phyloP scores from a whole-genome alignment of 2,797 vertebrate genomes.

The Choloepus didactylus region DNA sequence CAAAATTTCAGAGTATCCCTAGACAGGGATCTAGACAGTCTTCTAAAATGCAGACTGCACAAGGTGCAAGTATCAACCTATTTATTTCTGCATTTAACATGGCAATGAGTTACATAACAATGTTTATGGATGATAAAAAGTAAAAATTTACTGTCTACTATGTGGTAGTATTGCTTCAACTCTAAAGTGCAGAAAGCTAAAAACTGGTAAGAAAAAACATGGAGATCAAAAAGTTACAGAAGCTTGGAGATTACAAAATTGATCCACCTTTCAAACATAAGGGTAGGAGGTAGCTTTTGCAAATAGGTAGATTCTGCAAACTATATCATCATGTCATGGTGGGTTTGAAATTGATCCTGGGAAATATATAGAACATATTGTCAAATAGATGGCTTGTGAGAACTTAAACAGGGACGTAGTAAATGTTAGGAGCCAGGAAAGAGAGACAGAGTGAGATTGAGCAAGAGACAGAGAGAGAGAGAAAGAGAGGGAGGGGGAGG shows the following conservation, averaged over 20 bases:
- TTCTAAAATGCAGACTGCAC: background rate
- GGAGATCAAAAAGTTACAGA: background rate
- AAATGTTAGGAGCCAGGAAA: background rate
- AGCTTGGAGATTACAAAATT: background rate
- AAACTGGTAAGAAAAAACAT: background rate
- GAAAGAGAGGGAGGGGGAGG: background rate
- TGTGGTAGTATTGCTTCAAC: background rate
- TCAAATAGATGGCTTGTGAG: background rate
- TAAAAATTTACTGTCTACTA: background rate
- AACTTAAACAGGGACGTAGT: background rate
- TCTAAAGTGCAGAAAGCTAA: background rate
- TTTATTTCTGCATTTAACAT: no score
- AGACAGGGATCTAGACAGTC: background rate
- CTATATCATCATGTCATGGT: background rate
- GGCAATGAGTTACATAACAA: background rate
- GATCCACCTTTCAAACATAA: background rate
- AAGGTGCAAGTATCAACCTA: background rate
- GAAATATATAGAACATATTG: background rate
- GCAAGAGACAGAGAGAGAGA: background rate
- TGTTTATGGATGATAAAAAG: background rate
- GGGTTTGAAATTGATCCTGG: background rate
- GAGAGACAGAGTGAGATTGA: background rate
- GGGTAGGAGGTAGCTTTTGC: background rate
- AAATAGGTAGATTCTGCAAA: conserved; percentile 2
- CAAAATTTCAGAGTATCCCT: background rate